Percentiles rank a stretch among this genome's conserved stretches.
These are phyloP conservation scores for Meghimatium bilineatum DNA, from an alignment of 2,888 invertebrate genomes.

Conservation along the genomic window DNA sequence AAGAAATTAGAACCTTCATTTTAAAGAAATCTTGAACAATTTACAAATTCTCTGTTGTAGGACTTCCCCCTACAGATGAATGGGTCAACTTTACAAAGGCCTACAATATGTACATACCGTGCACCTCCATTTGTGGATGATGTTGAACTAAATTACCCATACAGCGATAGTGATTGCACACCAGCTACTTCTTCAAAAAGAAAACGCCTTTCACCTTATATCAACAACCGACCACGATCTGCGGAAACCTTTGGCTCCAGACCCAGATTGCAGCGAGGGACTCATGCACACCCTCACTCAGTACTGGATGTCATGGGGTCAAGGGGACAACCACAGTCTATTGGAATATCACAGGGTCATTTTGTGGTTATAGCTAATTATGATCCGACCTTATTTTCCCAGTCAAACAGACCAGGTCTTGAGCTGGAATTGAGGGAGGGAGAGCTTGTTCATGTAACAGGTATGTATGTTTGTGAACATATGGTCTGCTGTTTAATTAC, in stretches of 20 bases:
- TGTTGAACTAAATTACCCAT: slow-evolving; percentile 23
- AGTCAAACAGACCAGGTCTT: slow-evolving; percentile 64
- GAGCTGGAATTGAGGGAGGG: slow-evolving; percentile 71
- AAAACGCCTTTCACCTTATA: slow-evolving; percentile 45
- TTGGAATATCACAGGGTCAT: slow-evolving; percentile 9
- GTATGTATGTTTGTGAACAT: slow-evolving; percentile 52
- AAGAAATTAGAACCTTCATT: neutral
- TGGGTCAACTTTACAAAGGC: slow-evolving; percentile 24
- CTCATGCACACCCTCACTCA: slow-evolving; percentile 32
- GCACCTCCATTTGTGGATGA: slow-evolving; percentile 32
- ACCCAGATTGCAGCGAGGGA: slow-evolving; percentile 16
- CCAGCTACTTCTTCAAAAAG: slow-evolving; percentile 16
- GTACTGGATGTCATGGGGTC: slow-evolving; percentile 13
- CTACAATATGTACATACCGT: slow-evolving; percentile 1
- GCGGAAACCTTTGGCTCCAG: slow-evolving; percentile 34
- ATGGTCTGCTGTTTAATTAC: neutral
- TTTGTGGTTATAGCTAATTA: slow-evolving; percentile 70
- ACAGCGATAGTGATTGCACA: slow-evolving; percentile 32
- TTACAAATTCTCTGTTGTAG: slow-evolving; percentile 6
- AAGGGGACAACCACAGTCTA: neutral
- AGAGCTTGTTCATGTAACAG: slow-evolving; percentile 67
- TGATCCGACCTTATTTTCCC: slow-evolving; percentile 66
- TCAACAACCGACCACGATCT: slow-evolving; percentile 40
- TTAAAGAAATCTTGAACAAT: neutral
- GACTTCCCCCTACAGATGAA: slow-evolving; percentile 19